Evolutionary conservation across 1,140 invertebrate genomes (phyloP).

Genomic region (Adoxophyes honmai): DNA sequence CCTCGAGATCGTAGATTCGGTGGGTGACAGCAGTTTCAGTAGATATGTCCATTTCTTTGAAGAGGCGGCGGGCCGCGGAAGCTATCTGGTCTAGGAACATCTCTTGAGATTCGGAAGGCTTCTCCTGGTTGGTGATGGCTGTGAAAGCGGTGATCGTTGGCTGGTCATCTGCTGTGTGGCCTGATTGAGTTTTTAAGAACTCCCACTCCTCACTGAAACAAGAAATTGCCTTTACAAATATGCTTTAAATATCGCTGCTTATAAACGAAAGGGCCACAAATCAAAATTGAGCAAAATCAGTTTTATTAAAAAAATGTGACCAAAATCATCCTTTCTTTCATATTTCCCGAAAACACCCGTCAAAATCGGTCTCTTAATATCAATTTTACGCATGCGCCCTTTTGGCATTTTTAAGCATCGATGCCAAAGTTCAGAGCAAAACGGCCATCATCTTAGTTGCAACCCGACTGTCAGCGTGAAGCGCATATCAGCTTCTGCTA

Average conservation of each 20-base stretch:
- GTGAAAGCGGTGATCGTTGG: slow-evolving; percentile 73
- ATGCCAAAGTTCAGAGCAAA: too few relatives aligned
- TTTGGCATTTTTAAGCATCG: too few relatives aligned
- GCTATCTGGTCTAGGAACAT: slow-evolving; percentile 87
- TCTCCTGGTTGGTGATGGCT: slow-evolving; percentile 67
- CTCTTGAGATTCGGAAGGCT: slow-evolving; percentile 85
- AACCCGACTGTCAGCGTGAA: too few relatives aligned
- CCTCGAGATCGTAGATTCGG: slow-evolving; percentile 93
- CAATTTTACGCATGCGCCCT: too few relatives aligned
- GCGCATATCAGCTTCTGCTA: too few relatives aligned
- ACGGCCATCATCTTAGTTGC: too few relatives aligned
- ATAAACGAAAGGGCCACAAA: too few relatives aligned
- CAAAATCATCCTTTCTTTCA: too few relatives aligned
- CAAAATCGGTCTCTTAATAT: too few relatives aligned
- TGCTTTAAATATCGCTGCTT: not conserved
- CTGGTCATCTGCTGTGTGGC: slow-evolving; percentile 46
- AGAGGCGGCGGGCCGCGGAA: slow-evolving; percentile 83
- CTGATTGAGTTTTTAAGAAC: slow-evolving; percentile 81
- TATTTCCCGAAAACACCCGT: too few relatives aligned
- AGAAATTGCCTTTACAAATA: slow-evolving; percentile 9
- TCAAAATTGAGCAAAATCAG: too few relatives aligned
- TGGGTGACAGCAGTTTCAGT: slow-evolving; percentile 82
- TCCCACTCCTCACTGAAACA: slow-evolving; percentile 93
- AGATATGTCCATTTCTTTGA: slow-evolving; percentile 88
- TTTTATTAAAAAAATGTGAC: too few relatives aligned